Evolutionary conservation across 2,113 vertebrate genomes (phyloP), one percentile per base, ranked within the genome.

Genomic region (Oryzias melastigma): DNA sequence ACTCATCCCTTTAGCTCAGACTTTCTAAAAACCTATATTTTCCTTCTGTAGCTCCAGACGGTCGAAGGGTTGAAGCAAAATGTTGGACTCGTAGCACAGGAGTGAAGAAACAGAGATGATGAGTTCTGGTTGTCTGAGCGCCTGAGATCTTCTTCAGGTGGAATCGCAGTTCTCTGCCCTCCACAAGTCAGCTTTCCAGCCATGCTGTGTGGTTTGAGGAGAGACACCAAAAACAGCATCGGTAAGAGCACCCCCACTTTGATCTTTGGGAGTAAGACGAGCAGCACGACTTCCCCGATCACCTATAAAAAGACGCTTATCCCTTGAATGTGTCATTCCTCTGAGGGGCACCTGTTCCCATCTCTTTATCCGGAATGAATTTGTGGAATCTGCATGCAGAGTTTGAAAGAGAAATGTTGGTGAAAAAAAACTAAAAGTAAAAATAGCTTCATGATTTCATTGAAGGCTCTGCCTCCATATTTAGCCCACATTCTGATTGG

Each of bases 191-290:
- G 66, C 72, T 69, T 35, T 76, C 59, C 63, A 81, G 79, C 71
- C 83, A 92, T 92, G 91, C 85, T 92, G 79, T 92, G 91, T 83
- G 91, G 91, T 82, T 88, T 92, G 64, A 86, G 89, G 83, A 90
- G 81, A 82, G 91, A 92, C 79, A 64, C 73, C 73, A 90, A 88
- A 77, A 90, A 75, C 84, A 82, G 85, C 78, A 81, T 76, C 45
- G 91, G 91, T 92, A 88, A 92, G 91, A 86, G 44, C 17, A 41
- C 8, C 58, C 75, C 44, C 65, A 64, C 71, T 52, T 24, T 64
- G 56, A 68, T 66, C 51, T 52, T 65, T 41, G 53, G 20, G 49
- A 58, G 62, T 14, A 58, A 22, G 17, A 20, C 43, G 41, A 20
- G 43, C 49, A 54, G 22, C 49, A 60, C 42, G 59, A 49, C 47